phyloP scores from a whole-genome alignment of 2,797 vertebrate genomes.

The Cuculus canorus region DNA sequence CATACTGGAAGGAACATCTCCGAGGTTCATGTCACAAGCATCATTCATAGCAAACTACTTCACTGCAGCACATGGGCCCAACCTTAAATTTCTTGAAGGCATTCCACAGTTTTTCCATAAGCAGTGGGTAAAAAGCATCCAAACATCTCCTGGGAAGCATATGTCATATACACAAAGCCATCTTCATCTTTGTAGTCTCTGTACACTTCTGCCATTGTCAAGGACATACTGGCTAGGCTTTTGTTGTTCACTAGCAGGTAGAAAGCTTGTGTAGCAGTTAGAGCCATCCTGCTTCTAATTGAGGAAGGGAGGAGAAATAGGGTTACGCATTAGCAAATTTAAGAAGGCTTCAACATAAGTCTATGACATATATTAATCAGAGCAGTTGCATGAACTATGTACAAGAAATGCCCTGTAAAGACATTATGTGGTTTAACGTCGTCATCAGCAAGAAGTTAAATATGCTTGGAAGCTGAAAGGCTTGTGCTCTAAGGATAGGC shows the following conservation, averaged over 20 bases:
- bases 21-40: background rate
- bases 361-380: background rate
- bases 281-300: constrained; percentile 87
- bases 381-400: background rate
- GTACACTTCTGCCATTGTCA: constrained; percentile 91
- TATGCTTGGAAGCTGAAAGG: background rate
- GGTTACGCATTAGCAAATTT: background rate
- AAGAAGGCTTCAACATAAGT: background rate
- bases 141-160: constrained; percentile 94
- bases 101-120: background rate
- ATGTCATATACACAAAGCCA: constrained; percentile 93
- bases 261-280: constrained; percentile 86
- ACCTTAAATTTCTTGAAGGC: constrained; percentile 22
- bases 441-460: background rate
- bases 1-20: constrained; percentile 29
- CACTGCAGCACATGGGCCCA: background rate
- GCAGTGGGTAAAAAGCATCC: constrained; percentile 61
- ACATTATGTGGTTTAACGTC: background rate
- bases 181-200: constrained; percentile 89
- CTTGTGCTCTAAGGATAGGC: background rate
- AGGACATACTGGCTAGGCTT: constrained; percentile 85
- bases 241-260: constrained; percentile 84
- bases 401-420: background rate
- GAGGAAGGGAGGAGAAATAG: background rate
- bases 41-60: background rate